Base-by-base conservation (phyloP, 1,140 invertebrate genomes). In the Cotesia glomerata region DNA sequence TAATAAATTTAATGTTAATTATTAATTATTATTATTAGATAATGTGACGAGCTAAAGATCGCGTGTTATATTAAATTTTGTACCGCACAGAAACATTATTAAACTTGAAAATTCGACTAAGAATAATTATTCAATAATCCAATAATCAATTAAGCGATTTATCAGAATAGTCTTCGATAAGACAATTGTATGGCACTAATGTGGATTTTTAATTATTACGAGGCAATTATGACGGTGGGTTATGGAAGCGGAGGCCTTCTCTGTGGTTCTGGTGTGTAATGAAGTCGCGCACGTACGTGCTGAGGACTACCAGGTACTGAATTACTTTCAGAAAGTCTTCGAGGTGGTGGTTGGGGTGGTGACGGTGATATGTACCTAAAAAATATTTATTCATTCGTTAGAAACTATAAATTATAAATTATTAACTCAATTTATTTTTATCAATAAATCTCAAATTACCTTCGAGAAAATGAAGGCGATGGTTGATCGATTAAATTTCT, bases 221-320 rank as follows among this genome's bases (percentile, higher is more conserved):
- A 54, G 52, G 18, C 52, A 36, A 36, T 66, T 16, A 77, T 78
- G 70, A 72, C 79, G 76, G 69, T 85, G 77, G 80, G 88, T 89
- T 82, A 87, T 86, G 84, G 82, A 63, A 88, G 88, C 83, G 89
- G 90, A 71, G 91, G 87, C 80, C 91, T 88, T 73, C 92, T 87
- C 78, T 93, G 92, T 14, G 91, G 91, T 84, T 93, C 92, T 7
- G 92, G 92, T 4, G 92, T 93, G 76, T 92, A 92, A 79, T 91
- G 91, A 72, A 92, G 89, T 77, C 91, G 88, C 26, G 91, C 88
- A 73, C 90, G 87, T 58, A 90, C 85, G 76, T 92, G 90, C 77
- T 92, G 91, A 35, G 92, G 92, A 54, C 91, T 92, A 52, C 91
- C 91, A 18, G 91, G 91, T 66, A 93, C 91, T 35, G 90, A 91